Conservation (phyloP, 2,113 vertebrate species). For the Microtus oregoni region DNA sequence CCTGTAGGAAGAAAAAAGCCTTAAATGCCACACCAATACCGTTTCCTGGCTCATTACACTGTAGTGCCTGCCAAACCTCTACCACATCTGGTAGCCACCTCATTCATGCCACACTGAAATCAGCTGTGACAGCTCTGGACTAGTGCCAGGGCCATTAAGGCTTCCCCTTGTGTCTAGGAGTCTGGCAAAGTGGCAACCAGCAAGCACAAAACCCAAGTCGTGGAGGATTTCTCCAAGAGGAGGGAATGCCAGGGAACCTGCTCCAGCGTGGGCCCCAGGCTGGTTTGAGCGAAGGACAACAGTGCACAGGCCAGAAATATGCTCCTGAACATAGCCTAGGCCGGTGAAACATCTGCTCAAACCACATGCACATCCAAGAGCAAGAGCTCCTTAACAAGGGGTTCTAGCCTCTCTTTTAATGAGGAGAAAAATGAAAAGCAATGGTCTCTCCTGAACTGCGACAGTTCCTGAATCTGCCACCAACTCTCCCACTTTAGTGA, state of each 20-base stretch:
- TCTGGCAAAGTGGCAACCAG: constrained; percentile 33
- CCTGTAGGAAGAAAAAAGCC: not conserved
- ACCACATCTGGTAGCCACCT: constrained; percentile 22
- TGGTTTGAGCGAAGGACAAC: not conserved
- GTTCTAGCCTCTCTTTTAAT: not conserved
- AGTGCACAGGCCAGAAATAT: not conserved
- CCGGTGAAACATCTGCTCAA: fast-evolving
- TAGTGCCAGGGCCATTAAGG: constrained; percentile 16
- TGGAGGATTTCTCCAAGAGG: not conserved
- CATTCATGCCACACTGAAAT: not conserved
- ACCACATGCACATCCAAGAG: not conserved
- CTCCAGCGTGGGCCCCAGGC: not conserved
- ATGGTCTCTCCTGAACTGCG: not conserved
- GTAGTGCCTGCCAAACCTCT: not conserved
- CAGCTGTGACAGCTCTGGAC: not conserved
- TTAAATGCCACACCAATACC: not conserved
- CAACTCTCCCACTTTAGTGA: constrained; percentile 28
- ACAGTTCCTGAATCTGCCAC: not conserved
- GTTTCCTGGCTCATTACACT: not conserved
- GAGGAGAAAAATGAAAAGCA: not conserved
- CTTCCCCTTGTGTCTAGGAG: not conserved
- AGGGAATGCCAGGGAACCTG: not conserved
- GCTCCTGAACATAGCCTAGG: not conserved
- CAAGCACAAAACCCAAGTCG: not conserved
- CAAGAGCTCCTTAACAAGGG: not conserved